Base-by-base conservation (phyloP, 2,113 vertebrate genomes). In the Bothrops jararaca region DNA sequence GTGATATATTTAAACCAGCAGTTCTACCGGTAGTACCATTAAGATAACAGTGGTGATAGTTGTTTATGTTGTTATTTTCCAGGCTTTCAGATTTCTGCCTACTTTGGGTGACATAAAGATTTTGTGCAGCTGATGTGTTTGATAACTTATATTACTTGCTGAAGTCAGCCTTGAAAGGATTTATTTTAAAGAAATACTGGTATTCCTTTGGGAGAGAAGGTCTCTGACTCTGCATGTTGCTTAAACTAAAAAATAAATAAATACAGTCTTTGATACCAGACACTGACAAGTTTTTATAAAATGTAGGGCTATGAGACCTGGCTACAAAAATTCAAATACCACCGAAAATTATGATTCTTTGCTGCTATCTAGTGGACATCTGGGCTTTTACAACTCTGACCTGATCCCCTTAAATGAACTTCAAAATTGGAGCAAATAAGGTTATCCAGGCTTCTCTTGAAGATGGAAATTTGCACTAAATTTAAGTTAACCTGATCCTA, bases 101-200 rank as follows among this genome's bases (percentile, higher is more conserved):
- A 48, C 18, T 80, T 58, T 90, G 53, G n/a, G n/a, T 89, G 89
- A 45, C 85, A 39, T 54, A 91, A 69, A 93, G 86, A 89, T 85
- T 91, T 86, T 95, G 86, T 42, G 53, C 60, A 10, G 0, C 11
- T 94, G 60, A 90, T 89, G 3, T 23, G 0, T 64, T 85, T 64
- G 94, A 56, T 60, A 39, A 93, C 69, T 91, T 90, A 9, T 69
- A 95, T 95, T 93, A 95, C 20, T 74, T 91, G 52, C 60, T 85
- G 92, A 95, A 96, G 64, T 54, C 0, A 94, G 53, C 90, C 93
- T 87, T 93, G 74, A 92, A 96, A 20, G 24, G 45, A 24, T 93
- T 94, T 93, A 91, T 89, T 42, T 93, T 93, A 93, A 92, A 85
- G n/a, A 89, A 94, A 96, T 92, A 94, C 94, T n/a, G 22, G 90